These are phyloP conservation scores for Troilus luridus DNA, from an alignment of 2,888 invertebrate genomes.

Conservation along the genomic window DNA sequence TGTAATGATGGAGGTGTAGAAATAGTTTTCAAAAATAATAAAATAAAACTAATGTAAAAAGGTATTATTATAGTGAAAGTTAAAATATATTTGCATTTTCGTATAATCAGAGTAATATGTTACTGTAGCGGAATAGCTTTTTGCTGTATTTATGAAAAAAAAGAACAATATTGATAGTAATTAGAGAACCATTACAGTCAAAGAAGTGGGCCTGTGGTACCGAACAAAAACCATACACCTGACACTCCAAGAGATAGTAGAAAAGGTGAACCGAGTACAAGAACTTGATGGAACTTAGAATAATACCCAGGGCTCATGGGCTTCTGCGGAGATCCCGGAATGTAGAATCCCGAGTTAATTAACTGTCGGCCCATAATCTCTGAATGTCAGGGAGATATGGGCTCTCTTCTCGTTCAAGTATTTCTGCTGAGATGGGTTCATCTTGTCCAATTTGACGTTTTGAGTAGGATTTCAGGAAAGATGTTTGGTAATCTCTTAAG, in stretches of 20 bases:
- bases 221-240: neutral
- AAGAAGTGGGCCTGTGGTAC: no score
- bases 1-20: no score
- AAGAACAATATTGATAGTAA: no score
- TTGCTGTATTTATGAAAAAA: no score
- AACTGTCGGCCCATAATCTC: neutral
- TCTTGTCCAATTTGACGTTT: neutral
- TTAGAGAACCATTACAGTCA: no score
- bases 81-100: no score
- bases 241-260: neutral
- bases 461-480: neutral
- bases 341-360: neutral
- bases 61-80: no score
- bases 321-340: neutral
- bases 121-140: no score
- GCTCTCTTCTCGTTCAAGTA: neutral
- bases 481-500: neutral
- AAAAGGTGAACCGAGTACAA: neutral
- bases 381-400: neutral
- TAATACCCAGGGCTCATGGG: neutral
- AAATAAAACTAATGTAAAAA: no score
- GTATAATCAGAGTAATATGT: no score
- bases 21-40: no score
- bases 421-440: neutral
- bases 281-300: neutral